Base-by-base conservation (phyloP, 2,797 vertebrate species). In the Sorex maritimensis region DNA sequence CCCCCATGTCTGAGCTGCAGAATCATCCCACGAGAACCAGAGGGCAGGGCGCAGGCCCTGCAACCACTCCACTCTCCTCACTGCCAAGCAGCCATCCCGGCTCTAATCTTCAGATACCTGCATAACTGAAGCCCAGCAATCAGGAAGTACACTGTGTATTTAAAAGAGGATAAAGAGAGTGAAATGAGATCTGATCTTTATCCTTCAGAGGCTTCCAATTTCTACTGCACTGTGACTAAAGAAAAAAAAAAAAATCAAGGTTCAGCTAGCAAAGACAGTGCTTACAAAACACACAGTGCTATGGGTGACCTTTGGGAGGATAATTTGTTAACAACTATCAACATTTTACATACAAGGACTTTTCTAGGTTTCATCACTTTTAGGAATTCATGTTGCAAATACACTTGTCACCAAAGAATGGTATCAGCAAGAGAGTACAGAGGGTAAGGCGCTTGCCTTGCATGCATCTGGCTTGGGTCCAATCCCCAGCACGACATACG, bases 321-420 rank as follows among this genome's bases (percentile, higher is more conserved):
- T 63, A 91, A 82, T 85, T 58, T 86, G 77, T 68, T 24, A 93
- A 88, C 74, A 80, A 14, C 6, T 41, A 82, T 41, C 24, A 85
- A 86, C 71, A 86, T 73, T 81, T 78, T 90, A 46, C 90, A 86
- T 63, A 93, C 26, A 80, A 52, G 28, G 85, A 82, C 14, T 55
- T 23, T 88, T 34, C 46, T 30, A 46, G 65, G 65, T 30, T 44
- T 52, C 2, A 69, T 19, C 24, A 90, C 34, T 89, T 79, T 69
- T 10, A 74, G 49, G 49, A 92, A 83, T 74, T 65, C 68, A 83
- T 68, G 12, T 46, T 84, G 10, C 41, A 89, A 84, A 84, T 90
- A 92, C 6, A 81, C 61, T 72, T 87, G 23, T 91, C 52, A 85
- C 34, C 81, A 82, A 87, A 44, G 88, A 7, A 49, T 28, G 52